Conservation (phyloP, 2,113 vertebrate species). For the Aviceda subcristata region DNA sequence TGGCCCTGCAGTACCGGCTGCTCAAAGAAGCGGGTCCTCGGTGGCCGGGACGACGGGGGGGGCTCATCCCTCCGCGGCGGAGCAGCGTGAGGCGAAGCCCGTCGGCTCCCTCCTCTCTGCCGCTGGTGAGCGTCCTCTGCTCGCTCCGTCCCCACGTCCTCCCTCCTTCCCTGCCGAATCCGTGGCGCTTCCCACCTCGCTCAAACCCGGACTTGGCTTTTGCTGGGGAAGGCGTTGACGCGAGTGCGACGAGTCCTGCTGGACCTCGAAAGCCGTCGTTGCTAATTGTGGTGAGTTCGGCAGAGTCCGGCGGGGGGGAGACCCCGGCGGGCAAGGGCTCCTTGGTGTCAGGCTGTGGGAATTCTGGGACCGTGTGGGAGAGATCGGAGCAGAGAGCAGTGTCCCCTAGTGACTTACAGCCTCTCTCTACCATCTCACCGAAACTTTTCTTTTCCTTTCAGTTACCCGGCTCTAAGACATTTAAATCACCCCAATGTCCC, state of each 20-base stretch:
- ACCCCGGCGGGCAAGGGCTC: not conserved
- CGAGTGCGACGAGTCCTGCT: not conserved
- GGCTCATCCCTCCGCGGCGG: not conserved
- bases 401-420: not conserved
- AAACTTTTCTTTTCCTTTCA: not conserved
- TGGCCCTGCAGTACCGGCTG: not conserved
- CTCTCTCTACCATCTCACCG: not conserved
- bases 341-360: not conserved
- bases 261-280: not conserved
- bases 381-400: not conserved
- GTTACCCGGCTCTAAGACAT: not conserved
- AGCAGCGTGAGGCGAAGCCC: rapidly evolving
- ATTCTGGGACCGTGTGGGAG: not conserved
- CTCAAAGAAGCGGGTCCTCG: not conserved
- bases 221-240: not conserved
- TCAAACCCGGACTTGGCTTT: not conserved
- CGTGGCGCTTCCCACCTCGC: not conserved
- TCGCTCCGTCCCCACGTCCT: not conserved
- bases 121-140: not conserved
- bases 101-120: not conserved
- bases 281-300: not conserved
- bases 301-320: not conserved
- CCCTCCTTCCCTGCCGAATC: not conserved
- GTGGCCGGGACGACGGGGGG: rapidly evolving
- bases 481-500: not conserved